phyloP scores from a whole-genome alignment of 92 coral and sea anemone species.

The Zoanthus sociatus region DNA sequence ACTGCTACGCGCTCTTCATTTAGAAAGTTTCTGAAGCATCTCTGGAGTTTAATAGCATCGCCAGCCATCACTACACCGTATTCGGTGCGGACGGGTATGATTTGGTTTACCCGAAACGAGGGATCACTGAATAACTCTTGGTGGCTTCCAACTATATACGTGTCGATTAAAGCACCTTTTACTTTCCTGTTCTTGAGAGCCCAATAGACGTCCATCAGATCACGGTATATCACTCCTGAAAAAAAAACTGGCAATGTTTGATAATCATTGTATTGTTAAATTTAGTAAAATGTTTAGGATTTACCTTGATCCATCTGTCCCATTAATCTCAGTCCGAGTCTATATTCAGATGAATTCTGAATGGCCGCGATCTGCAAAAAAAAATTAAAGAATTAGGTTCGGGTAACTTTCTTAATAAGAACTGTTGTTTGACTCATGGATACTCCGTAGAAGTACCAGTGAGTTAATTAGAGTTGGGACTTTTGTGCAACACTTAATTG shows the following conservation, averaged over 20 bases:
- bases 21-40: constrained; percentile 74
- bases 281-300: not conserved
- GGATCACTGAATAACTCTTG: constrained; percentile 78
- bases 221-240: constrained; percentile 63
- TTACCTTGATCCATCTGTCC: constrained; percentile 78
- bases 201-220: constrained; percentile 71
- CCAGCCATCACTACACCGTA: constrained; percentile 95
- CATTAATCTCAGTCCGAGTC: constrained; percentile 89
- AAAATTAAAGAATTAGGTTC: not conserved
- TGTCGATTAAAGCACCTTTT: constrained; percentile 84
- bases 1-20: constrained; percentile 80
- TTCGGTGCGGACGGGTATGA: constrained; percentile 68
- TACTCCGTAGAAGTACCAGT: too few species aligned
- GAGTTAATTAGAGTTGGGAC: not conserved
- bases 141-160: constrained; percentile 81
- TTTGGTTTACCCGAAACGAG: constrained; percentile 62
- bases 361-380: constrained; percentile 83
- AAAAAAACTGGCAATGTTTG: too few species aligned
- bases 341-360: constrained; percentile 81
- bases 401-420: too few species aligned
- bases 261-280: not conserved
- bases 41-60: constrained; percentile 77
- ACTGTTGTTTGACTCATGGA: not conserved
- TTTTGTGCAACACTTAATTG: not conserved
- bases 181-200: constrained; percentile 75